A percentile compares a stretch with the other conserved stretches of the same genome.
These are phyloP conservation scores for Zonotrichia leucophrys DNA, from an alignment of 2,113 vertebrate species.

Conservation along the genomic window DNA sequence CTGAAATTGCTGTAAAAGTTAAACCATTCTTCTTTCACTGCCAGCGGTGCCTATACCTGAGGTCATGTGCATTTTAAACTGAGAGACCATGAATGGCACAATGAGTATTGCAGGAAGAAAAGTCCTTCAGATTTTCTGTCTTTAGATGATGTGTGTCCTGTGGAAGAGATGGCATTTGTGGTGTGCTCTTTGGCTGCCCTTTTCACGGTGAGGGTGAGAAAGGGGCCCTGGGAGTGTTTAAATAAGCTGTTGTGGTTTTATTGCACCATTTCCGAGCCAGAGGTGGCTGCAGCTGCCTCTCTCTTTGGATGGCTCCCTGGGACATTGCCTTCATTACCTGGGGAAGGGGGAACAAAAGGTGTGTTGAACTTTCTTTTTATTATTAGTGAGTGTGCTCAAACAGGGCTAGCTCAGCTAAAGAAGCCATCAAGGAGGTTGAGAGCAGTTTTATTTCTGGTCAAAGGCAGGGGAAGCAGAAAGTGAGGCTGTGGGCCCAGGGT, in stretches of 20 bases:
- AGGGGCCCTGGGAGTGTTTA: not conserved
- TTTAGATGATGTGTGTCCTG: not conserved
- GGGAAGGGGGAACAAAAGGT: not conserved
- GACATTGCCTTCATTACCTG: not conserved
- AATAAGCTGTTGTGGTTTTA: not conserved
- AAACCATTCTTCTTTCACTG: not conserved
- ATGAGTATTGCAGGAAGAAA: not conserved
- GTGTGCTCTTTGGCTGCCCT: not conserved
- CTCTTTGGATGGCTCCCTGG: not conserved
- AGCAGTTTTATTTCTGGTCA: not conserved
- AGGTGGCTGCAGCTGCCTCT: not conserved
- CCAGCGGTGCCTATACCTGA: not conserved
- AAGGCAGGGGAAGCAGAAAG: not conserved
- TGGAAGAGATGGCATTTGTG: not conserved
- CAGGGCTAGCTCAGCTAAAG: not conserved
- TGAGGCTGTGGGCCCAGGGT: fast-evolving
- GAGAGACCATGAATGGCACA: not conserved
- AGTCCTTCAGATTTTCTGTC: not conserved
- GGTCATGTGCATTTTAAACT: not conserved
- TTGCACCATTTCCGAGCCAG: not conserved
- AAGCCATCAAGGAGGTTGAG: too few species aligned
- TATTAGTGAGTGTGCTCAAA: not conserved
- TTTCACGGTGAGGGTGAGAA: not conserved
- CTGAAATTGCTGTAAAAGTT: not conserved
- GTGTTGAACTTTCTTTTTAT: not conserved